Percentiles rank a stretch among this genome's conserved stretches.
Conservation (phyloP, 2,797 vertebrate genomes). For the Chloroceryle amazona region DNA sequence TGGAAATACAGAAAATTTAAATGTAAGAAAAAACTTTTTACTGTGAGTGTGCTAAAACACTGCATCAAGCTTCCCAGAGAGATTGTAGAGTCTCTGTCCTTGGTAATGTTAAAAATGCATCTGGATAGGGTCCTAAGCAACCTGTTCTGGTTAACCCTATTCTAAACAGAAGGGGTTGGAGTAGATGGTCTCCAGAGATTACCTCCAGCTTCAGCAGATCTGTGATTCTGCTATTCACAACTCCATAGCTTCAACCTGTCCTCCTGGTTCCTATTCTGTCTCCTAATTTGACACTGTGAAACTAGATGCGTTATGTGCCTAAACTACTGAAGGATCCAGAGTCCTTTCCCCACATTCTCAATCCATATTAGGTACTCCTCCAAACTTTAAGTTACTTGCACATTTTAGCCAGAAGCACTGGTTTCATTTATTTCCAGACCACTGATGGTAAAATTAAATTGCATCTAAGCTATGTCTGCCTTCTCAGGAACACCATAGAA, state of each 20-base stretch:
- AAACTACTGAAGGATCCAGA: not conserved
- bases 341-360: not conserved
- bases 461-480: constrained; percentile 6
- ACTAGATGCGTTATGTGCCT: not conserved
- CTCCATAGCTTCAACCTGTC: not conserved
- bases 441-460: constrained; percentile 42
- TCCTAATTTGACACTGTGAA: not conserved
- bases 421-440: constrained; percentile 47
- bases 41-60: not conserved
- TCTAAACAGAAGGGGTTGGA: not conserved
- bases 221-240: not conserved
- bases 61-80: not conserved
- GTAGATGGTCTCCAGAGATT: not conserved
- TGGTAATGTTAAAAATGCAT: not conserved
- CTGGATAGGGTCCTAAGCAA: not conserved
- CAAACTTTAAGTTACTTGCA: not conserved
- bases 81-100: not conserved
- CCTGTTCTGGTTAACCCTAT: not conserved
- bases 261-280: not conserved
- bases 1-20: not conserved
- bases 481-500: not conserved
- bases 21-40: not conserved
- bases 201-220: not conserved
- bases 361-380: not conserved
- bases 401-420: not conserved